These are phyloP conservation scores for Dipodomys ordii DNA, from an alignment of 2,113 vertebrate genomes.

Conservation along the genomic window DNA sequence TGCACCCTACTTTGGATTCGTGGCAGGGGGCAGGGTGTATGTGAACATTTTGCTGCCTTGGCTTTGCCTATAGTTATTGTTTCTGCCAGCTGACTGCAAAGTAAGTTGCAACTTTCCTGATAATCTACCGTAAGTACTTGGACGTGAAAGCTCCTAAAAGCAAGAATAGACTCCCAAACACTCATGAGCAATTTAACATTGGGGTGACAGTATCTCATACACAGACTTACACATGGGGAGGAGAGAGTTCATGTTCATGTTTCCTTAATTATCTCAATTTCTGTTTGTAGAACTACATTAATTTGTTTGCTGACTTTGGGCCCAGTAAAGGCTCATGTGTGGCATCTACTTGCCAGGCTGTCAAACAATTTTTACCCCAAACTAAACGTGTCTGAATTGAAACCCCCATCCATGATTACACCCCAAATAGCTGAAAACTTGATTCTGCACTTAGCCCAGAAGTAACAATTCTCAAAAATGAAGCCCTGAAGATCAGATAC, in stretches of 20 bases:
- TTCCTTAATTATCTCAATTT: not conserved
- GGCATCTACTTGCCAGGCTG: not conserved
- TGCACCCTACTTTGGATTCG: rapidly evolving
- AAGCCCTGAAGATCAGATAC: not conserved
- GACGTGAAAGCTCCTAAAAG: not conserved
- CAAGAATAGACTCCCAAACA: not conserved
- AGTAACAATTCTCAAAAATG: slow-evolving; percentile 24
- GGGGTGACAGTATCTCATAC: not conserved
- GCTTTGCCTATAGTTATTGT: not conserved
- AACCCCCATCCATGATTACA: not conserved
- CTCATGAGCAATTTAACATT: not conserved
- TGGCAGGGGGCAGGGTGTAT: too few species aligned
- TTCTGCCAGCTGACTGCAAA: not conserved
- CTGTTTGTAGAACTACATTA: not conserved
- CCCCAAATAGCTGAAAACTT: slow-evolving; percentile 17
- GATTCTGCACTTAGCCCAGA: slow-evolving; percentile 34
- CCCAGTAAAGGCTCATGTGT: not conserved
- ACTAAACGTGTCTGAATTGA: slow-evolving; percentile 1
- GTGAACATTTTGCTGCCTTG: not conserved
- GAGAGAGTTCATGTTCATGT: not conserved
- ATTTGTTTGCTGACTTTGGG: not conserved
- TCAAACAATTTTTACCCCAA: not conserved
- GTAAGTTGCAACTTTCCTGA: not conserved
- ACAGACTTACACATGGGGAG: not conserved
- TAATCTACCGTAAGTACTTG: not conserved